Conservation (phyloP, 1,140 invertebrate genomes). For the Hermetia illucens region DNA sequence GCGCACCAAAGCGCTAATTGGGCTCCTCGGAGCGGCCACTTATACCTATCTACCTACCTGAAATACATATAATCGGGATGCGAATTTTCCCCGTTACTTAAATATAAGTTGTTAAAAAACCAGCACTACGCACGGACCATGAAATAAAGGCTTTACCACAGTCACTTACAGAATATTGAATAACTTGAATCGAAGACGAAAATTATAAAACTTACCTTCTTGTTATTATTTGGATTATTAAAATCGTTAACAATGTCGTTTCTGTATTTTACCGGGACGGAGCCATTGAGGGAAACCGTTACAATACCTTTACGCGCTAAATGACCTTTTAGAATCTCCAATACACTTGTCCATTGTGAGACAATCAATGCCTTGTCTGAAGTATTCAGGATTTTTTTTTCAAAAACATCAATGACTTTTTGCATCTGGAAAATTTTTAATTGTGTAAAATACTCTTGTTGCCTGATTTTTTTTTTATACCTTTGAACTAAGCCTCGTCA, state of each 20-base stretch:
- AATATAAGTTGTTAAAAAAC: no score
- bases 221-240: constrained; percentile 44
- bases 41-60: no score
- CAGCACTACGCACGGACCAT: no score
- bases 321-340: constrained; percentile 50
- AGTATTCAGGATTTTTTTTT: constrained; percentile 36
- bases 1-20: no score
- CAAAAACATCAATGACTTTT: constrained; percentile 41
- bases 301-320: constrained; percentile 36
- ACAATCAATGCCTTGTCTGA: constrained; percentile 71
- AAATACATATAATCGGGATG: no score
- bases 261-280: constrained; percentile 43
- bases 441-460: constrained; percentile 1
- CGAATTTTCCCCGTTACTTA: no score
- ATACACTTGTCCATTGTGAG: constrained; percentile 72
- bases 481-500: constrained; percentile 44
- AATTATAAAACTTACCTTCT: no score
- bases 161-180: no score
- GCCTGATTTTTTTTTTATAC: constrained; percentile 13
- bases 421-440: constrained; percentile 34
- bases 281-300: constrained; percentile 51
- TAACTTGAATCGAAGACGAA: no score
- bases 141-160: no score
- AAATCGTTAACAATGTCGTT: constrained; percentile 52
- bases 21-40: no score